Conservation (phyloP, 2,888 invertebrate species). For the Stramonita haemastoma region DNA sequence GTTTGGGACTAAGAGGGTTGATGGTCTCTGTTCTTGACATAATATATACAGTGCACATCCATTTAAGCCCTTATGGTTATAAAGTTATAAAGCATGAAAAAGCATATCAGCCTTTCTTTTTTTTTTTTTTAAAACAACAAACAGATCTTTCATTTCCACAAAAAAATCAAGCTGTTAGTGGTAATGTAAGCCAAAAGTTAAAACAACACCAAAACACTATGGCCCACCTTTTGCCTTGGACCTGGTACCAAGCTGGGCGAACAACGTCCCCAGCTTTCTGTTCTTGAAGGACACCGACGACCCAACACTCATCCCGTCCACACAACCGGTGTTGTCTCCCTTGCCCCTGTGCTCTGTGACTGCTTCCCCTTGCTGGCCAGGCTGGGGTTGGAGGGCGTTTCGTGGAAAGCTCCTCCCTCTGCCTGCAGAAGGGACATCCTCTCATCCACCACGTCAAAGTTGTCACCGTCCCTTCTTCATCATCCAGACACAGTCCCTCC, state of each 20-base stretch:
- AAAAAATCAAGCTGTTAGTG: no score
- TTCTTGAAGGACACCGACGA: conserved; percentile 47
- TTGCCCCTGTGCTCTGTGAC: conserved; percentile 49
- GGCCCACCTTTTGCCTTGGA: conserved; percentile 10
- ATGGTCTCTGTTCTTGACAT: no score
- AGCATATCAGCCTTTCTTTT: no score
- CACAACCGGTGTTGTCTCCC: conserved; percentile 41
- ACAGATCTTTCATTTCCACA: no score
- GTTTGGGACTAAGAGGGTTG: no score
- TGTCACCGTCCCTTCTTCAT: conserved; percentile 75
- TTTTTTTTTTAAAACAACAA: no score
- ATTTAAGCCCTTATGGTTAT: no score
- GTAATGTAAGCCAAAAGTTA: no score
- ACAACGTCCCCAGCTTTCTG: conserved; percentile 39
- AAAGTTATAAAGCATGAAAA: no score
- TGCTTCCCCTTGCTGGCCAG: conserved; percentile 49
- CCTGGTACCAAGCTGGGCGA: conserved; percentile 27
- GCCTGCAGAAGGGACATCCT: conserved; percentile 84
- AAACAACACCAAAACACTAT: neutral
- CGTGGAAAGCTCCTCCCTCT: conserved; percentile 74
- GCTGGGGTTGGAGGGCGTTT: conserved; percentile 52
- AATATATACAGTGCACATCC: no score
- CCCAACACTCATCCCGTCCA: conserved; percentile 49
- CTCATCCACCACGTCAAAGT: conserved; percentile 85
- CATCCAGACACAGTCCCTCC: conserved; percentile 59